These are phyloP conservation scores for Mormyrus iriodes DNA, from an alignment of 2,113 vertebrate genomes.

Conservation along the genomic window DNA sequence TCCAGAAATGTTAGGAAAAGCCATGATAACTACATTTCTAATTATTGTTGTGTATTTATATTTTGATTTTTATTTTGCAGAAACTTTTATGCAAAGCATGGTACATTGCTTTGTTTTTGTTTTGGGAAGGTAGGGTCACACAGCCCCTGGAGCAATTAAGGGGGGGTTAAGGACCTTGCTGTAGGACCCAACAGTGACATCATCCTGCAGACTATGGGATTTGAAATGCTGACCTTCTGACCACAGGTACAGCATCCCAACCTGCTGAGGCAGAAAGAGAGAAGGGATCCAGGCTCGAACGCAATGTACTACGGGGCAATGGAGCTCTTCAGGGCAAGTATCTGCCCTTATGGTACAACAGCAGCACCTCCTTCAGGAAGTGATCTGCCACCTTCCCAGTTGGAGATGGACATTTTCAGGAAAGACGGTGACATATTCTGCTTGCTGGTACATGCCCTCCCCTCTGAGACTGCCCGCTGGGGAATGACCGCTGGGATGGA, in stretches of 20 bases:
- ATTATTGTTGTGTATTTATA: neutral
- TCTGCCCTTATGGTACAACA: neutral
- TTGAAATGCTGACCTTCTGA: neutral
- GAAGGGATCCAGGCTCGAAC: neutral
- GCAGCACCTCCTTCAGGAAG: neutral
- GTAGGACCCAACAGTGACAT: neutral
- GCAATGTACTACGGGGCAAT: neutral
- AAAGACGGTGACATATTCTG: neutral
- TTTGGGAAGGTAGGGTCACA: neutral
- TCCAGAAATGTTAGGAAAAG: too few relatives aligned
- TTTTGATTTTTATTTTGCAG: too few relatives aligned
- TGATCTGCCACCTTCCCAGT: neutral
- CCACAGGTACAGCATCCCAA: neutral
- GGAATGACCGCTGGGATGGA: neutral
- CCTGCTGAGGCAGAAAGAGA: neutral
- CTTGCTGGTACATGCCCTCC: neutral
- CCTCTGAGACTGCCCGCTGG: neutral
- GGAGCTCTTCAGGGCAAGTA: neutral
- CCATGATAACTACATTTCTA: neutral
- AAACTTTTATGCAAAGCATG: too few relatives aligned
- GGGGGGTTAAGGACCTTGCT: neutral
- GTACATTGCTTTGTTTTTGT: too few relatives aligned
- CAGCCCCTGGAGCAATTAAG: neutral
- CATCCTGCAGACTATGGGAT: neutral
- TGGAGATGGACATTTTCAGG: neutral